Conservation (phyloP, 2,888 invertebrate genomes). For the Gibbula magus region DNA sequence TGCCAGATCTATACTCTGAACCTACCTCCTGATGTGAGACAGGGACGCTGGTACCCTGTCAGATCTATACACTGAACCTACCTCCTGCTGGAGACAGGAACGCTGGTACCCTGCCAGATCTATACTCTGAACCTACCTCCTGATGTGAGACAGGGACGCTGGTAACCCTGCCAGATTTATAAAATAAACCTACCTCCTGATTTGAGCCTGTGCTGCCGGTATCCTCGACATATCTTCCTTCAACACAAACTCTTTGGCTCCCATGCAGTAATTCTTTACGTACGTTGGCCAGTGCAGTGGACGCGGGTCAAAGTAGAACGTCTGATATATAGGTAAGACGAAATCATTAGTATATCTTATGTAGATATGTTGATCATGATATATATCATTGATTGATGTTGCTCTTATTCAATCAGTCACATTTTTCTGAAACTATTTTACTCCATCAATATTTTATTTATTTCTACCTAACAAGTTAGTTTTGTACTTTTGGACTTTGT, state of each 20-base stretch:
- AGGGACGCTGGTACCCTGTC: no score
- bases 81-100: no score
- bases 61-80: no score
- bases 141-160: no score
- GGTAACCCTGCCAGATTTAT: background rate
- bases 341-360: background rate
- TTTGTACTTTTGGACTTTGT: no score
- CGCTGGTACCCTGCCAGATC: no score
- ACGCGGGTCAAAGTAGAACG: constrained; percentile 73
- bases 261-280: constrained; percentile 73
- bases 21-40: no score
- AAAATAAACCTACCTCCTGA: constrained; percentile 68
- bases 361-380: background rate
- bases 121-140: no score
- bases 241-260: constrained; percentile 73
- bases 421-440: no score
- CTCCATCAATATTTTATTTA: no score
- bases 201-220: constrained; percentile 73
- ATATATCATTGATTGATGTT: background rate
- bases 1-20: no score
- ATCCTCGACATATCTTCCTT: constrained; percentile 72
- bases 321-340: constrained; percentile 52
- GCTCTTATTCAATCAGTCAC: background rate
- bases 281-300: constrained; percentile 74
- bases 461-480: no score